These are phyloP conservation scores for Bambusicola thoracicus DNA, from an alignment of 2,113 vertebrate genomes.

Conservation along the genomic window DNA sequence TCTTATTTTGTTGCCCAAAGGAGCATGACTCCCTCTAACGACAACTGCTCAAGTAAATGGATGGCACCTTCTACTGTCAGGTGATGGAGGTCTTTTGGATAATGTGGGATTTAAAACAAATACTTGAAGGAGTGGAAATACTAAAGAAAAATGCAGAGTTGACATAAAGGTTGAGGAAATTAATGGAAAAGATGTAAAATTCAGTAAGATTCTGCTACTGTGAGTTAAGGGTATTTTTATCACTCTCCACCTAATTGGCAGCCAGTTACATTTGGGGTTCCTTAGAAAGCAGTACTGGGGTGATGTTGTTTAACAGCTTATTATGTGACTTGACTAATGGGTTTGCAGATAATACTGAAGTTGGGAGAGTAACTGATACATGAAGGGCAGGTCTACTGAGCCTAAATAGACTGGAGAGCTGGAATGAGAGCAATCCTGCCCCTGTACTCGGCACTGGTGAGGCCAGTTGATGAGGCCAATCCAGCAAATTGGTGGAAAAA, in stretches of 20 bases:
- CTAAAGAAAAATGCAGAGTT: not conserved
- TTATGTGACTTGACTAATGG: not conserved
- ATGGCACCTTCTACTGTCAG: not conserved
- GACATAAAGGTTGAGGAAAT: not conserved
- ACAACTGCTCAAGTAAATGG: not conserved
- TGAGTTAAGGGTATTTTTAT: not conserved
- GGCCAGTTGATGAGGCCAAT: too few relatives aligned
- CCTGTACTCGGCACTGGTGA: too few relatives aligned
- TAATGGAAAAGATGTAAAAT: not conserved
- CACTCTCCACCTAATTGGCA: not conserved
- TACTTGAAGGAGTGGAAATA: not conserved
- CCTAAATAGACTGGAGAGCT: not conserved
- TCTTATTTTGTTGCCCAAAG: not conserved
- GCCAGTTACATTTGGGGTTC: not conserved
- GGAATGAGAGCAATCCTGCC: not conserved
- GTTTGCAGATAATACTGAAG: not conserved
- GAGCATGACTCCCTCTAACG: not conserved
- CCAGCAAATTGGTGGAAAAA: not conserved
- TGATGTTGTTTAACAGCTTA: not conserved
- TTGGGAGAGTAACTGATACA: fast-evolving
- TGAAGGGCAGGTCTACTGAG: not conserved
- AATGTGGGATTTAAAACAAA: not conserved
- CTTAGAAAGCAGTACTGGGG: not conserved
- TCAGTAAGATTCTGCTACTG: not conserved
- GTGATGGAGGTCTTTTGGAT: not conserved